These are phyloP conservation scores for Galerucella pusilla DNA, from an alignment of 2,888 invertebrate species.

Conservation along the genomic window DNA sequence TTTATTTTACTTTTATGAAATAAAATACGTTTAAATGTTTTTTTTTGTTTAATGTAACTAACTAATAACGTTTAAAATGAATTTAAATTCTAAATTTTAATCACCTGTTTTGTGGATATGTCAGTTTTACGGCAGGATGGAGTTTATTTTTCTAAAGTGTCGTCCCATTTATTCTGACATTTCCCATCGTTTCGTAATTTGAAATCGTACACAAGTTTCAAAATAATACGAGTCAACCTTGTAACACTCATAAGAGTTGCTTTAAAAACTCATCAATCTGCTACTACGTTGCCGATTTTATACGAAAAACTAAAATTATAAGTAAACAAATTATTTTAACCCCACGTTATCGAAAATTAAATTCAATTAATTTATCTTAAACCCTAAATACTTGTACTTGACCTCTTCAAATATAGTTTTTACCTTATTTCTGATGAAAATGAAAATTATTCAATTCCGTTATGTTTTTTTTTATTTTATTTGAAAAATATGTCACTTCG, in stretches of 20 bases:
- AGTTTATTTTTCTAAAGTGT: slow-evolving; percentile 24
- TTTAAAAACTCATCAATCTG: slow-evolving; percentile 22
- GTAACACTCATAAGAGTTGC: slow-evolving; percentile 28
- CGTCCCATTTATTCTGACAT: slow-evolving; percentile 32
- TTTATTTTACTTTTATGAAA: no score
- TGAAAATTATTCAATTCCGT: no score
- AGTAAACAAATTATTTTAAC: not conserved
- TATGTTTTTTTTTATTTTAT: not conserved
- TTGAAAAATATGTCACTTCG: not conserved
- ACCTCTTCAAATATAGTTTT: no score
- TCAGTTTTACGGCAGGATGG: slow-evolving; percentile 1
- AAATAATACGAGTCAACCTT: slow-evolving; percentile 33
- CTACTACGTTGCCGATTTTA: slow-evolving; percentile 2
- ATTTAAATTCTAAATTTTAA: not conserved
- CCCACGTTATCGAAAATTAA: not conserved
- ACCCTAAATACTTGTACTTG: no score
- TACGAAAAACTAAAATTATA: not conserved
- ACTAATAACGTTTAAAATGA: not conserved
- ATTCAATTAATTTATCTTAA: not conserved
- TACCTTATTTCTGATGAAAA: no score
- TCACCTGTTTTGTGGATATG: not conserved
- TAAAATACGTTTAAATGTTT: not conserved
- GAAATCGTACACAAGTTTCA: slow-evolving; percentile 29
- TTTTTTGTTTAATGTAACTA: not conserved
- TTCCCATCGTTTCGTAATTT: slow-evolving; percentile 28